Conservation (phyloP, 2,797 vertebrate species). For the Myiotriccus ornatus region DNA sequence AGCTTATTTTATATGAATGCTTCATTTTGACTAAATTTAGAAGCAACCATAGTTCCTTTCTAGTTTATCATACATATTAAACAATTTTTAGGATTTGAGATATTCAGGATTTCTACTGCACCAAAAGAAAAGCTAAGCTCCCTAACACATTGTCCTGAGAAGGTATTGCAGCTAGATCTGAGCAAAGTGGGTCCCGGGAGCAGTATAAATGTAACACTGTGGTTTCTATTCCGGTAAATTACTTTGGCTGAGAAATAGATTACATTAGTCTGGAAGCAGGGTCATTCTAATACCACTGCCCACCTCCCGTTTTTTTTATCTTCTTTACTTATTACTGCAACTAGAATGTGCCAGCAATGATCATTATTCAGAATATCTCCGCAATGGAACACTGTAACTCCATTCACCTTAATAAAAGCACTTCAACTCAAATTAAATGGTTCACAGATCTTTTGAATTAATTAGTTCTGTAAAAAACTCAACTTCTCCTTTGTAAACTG, state of each 20-base stretch:
- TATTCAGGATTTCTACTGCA: neutral
- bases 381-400: neutral
- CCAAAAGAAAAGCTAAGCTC: neutral
- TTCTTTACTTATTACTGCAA: neutral
- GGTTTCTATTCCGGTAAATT: neutral
- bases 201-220: neutral
- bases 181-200: neutral
- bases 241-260: neutral
- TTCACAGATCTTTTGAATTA: neutral
- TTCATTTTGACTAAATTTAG: slow-evolving; percentile 29
- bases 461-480: neutral
- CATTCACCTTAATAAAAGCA: neutral
- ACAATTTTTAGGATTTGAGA: neutral
- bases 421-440: neutral
- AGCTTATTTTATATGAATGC: neutral
- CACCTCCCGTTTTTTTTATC: neutral
- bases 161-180: neutral
- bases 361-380: neutral
- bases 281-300: neutral
- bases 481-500: neutral
- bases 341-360: neutral
- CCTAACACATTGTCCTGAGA: neutral
- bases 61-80: neutral
- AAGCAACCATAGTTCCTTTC: neutral
- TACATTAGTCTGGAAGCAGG: neutral